These are phyloP conservation scores for Charanyca ferruginea DNA, from an alignment of 2,888 invertebrate species.

Conservation along the genomic window DNA sequence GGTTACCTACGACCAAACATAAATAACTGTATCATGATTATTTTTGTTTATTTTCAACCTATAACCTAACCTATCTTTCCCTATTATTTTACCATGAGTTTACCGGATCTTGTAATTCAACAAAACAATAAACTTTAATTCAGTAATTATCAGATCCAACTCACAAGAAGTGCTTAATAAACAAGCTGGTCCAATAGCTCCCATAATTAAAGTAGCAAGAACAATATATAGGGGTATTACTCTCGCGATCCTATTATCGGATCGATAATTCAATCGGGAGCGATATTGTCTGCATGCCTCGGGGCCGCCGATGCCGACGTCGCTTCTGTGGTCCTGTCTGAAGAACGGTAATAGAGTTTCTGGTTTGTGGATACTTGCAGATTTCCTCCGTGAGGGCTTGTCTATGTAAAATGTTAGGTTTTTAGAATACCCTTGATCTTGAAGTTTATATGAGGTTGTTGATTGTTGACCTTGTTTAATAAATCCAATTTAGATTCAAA, in stretches of 20 bases:
- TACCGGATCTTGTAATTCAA: not conserved
- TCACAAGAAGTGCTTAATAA: constrained; percentile 66
- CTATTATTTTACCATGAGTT: not conserved
- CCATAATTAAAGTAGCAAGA: constrained; percentile 80
- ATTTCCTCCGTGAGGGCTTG: constrained; percentile 45
- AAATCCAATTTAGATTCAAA: not conserved
- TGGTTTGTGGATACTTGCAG: constrained; percentile 35
- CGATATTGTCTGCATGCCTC: constrained; percentile 82
- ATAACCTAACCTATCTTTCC: not conserved
- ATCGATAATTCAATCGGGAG: constrained; percentile 86
- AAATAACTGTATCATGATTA: not conserved
- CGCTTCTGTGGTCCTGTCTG: constrained; percentile 72
- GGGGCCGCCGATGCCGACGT: constrained; percentile 66
- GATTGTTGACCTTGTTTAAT: not conserved
- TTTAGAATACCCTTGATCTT: not conserved
- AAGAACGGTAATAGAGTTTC: constrained; percentile 22
- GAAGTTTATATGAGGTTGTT: not conserved
- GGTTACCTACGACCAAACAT: not conserved
- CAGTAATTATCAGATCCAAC: constrained; percentile 47
- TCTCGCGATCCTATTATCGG: constrained; percentile 85
- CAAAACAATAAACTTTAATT: constrained; percentile 31
- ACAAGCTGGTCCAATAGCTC: constrained; percentile 70
- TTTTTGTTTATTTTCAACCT: not conserved
- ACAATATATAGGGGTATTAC: constrained; percentile 82
- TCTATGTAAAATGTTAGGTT: not conserved